Evolutionary conservation across 2,113 vertebrate genomes (phyloP), one percentile per base, ranked within the genome.

Genomic region (Porphyrio hochstetteri): DNA sequence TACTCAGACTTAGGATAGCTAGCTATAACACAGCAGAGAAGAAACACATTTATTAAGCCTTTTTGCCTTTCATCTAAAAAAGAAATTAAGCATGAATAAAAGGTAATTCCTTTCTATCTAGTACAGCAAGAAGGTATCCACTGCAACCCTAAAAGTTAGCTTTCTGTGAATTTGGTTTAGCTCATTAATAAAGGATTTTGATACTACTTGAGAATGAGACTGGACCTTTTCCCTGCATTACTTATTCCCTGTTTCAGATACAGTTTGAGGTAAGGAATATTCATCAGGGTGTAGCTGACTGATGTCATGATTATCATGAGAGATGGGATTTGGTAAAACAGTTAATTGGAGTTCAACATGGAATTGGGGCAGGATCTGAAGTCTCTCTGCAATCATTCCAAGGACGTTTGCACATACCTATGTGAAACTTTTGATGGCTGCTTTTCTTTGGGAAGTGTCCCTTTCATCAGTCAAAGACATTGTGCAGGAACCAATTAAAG

Each of bases 401-500:
- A 94, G 65, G 82, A 85, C 5, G 1, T 91, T 92, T 92, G 17
- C 4, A 20, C 68, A 90, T 42, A 93, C 57, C 36, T 56, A 96
- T 53, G 87, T 76, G 87, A 95, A 96, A 92, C 12, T 95, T 92
- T 35, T 84, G 89, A 94, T 28, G 56, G 82, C 46, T 70, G 60
- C 48, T 55, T 92, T 95, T 96, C 57, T 94, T 95, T 80, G 94
- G 96, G 89, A 95, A 75, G 42, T 42, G 78, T 92, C 76, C 65
- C 83, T 97, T 98, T 97, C 96, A 97, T 96, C 83, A 33, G 68
- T 50, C 72, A 93, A 96, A 97, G 88, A 95, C 90, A 95, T 70
- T 94, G 86, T 94, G 84, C 96, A 97, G 92, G 90, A 98, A 97
- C 97, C 94, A 95, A 96, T 97, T 97, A 96, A 95, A 85, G 56